A percentile compares a stretch with the other conserved stretches of the same genome.
Conservation (phyloP, 1,140 invertebrate genomes). For the Habropoda laboriosa region DNA sequence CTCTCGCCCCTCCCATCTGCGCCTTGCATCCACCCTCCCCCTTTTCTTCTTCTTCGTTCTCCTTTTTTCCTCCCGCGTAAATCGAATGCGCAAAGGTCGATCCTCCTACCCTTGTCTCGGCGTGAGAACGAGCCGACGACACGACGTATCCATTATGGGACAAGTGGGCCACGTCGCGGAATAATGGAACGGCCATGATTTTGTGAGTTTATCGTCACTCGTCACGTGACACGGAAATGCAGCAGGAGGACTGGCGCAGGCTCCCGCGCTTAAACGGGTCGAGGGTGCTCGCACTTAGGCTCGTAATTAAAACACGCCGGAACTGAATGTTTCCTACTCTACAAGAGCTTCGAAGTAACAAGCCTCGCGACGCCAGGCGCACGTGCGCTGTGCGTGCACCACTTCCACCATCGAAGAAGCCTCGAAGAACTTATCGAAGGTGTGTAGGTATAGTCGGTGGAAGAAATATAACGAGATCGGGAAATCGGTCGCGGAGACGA, state of each 20-base stretch:
- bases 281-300: constrained; percentile 56
- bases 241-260: constrained; percentile 36
- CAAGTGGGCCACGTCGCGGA: constrained; percentile 43
- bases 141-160: constrained; percentile 43
- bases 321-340: constrained; percentile 69
- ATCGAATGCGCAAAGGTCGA: constrained; percentile 9
- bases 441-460: no score
- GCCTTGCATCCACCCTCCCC: neutral
- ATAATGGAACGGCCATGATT: constrained; percentile 56
- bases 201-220: constrained; percentile 53
- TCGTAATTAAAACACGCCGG: constrained; percentile 69
- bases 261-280: constrained; percentile 53
- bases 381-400: neutral
- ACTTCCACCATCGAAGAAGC: no score
- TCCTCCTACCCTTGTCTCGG: neutral
- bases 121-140: constrained; percentile 28
- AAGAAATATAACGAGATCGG: no score
- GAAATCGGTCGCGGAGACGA: no score
- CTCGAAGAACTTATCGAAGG: no score
- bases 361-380: neutral
- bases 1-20: neutral
- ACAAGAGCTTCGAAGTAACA: constrained; percentile 36
- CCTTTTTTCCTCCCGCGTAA: neutral
- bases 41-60: neutral
- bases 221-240: constrained; percentile 64